These are phyloP conservation scores for Anhinga rufa DNA, from an alignment of 2,113 vertebrate genomes.

Conservation along the genomic window DNA sequence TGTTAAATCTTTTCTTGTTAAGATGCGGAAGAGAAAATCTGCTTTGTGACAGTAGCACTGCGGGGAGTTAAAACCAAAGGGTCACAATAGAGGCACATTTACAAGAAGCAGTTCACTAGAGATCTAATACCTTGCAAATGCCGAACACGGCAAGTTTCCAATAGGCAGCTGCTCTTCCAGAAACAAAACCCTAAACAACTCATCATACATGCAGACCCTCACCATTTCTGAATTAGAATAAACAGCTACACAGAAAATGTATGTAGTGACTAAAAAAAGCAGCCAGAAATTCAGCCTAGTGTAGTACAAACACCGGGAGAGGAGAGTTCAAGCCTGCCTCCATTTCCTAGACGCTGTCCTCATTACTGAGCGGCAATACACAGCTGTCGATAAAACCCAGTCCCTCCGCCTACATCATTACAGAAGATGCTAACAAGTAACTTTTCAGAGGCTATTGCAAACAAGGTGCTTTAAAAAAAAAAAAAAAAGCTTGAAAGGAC, in stretches of 20 bases:
- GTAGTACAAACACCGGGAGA: neutral
- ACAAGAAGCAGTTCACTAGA: neutral
- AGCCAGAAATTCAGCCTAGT: neutral
- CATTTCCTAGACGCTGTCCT: neutral
- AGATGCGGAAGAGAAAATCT: neutral
- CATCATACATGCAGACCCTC: fast-evolving
- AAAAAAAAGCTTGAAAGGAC: neutral
- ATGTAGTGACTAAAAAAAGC: neutral
- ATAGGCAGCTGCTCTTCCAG: neutral
- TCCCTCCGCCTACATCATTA: neutral
- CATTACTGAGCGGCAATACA: neutral
- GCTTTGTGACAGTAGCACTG: slow-evolving; percentile 28
- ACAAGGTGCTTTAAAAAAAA: neutral
- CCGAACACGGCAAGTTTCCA: neutral
- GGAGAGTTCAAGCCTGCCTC: neutral
- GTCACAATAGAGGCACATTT: neutral
- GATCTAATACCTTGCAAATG: neutral
- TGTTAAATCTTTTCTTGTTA: slow-evolving; percentile 26
- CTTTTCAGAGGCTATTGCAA: neutral
- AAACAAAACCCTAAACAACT: neutral
- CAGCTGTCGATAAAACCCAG: fast-evolving
- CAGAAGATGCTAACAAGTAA: neutral
- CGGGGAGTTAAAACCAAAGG: neutral
- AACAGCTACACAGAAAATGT: neutral
- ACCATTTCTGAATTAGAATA: neutral